Evolutionary conservation across 2,888 invertebrate species (phyloP), one percentile per base, ranked within the genome.

Genomic region (Rotaria magnacalcarata): DNA sequence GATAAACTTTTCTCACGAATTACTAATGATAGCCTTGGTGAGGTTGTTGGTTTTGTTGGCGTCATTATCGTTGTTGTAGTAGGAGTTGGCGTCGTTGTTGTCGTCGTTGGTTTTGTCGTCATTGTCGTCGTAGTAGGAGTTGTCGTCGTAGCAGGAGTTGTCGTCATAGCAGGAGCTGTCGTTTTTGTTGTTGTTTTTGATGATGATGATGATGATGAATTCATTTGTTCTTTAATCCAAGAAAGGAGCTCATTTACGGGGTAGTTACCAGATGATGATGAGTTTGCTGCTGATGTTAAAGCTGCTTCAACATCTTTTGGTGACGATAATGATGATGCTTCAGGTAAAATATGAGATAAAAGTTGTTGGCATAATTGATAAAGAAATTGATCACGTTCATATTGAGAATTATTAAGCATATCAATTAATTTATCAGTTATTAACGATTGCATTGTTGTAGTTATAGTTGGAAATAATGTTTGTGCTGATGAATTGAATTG

Each of bases 291-390:
- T 67, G 34, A 67, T 4, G 67, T 14, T 34, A 67, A 19, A 67
- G 67, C 67, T 34, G 34, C 34, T 67, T 67, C 34, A 34, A 67
- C 16, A 67, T 34, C 67, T 16, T 14, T 6, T 5, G 67, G 6
- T 7, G 67, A 67, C 11, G 11, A 11, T 14, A 27, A 27, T 34
- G 34, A 27, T 67, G 80, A 80, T 80, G 19, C 14, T 47, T 80
- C 34, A 4, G 80, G 80, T 80, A 80, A 80, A 47, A 80, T 43
- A 14, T 80, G 21, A 6, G 80, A 43, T 47, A 80, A 24, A 11
- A 80, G 47, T 80, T 80, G 47, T 80, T 80, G 47, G n/a, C 80
- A 80, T 80, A 80, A 80, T 80, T 47, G 47, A 47, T 80, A 80
- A n/a, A 80, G 47, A 47, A 80, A 47, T 47, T 80, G 43, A 47